Percentiles rank a stretch among this genome's conserved stretches.
Conservation (phyloP, 2,888 invertebrate genomes). For the Polydrusus tereticollis region DNA sequence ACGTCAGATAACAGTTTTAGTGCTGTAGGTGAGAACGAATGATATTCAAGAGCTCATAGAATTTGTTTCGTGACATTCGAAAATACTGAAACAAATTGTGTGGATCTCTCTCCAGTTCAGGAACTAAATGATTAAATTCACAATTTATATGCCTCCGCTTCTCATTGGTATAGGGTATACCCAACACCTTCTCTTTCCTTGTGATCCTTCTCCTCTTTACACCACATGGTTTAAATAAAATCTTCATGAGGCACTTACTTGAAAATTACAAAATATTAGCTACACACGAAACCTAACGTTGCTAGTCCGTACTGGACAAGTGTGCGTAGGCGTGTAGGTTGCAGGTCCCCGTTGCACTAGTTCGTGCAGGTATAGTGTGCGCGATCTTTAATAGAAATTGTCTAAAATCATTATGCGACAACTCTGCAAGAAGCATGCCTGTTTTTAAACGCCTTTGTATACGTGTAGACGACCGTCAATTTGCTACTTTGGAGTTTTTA, state of each 20-base stretch:
- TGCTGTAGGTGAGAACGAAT: too few species aligned
- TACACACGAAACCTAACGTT: neutral
- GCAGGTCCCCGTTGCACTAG: too few species aligned
- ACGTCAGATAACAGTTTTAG: too few species aligned
- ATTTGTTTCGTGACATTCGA: constrained; percentile 8
- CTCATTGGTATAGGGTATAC: neutral
- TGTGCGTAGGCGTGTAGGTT: neutral
- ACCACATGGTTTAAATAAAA: constrained; percentile 4
- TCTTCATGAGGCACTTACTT: neutral
- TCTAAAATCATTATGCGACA: too few species aligned
- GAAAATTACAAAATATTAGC: neutral
- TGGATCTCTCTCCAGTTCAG: neutral
- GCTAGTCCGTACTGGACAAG: neutral
- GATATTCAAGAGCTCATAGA: neutral
- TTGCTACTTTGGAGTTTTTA: too few species aligned
- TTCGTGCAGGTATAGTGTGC: too few species aligned
- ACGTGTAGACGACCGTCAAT: too few species aligned
- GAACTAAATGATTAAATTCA: constrained; percentile 3
- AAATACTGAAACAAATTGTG: neutral
- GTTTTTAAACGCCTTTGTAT: too few species aligned
- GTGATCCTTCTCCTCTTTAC: neutral
- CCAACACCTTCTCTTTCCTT: neutral
- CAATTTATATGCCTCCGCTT: neutral
- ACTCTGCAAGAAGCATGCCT: too few species aligned
- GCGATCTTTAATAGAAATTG: too few species aligned